Conservation (phyloP, 2,888 invertebrate genomes). For the Andrena flavipes region DNA sequence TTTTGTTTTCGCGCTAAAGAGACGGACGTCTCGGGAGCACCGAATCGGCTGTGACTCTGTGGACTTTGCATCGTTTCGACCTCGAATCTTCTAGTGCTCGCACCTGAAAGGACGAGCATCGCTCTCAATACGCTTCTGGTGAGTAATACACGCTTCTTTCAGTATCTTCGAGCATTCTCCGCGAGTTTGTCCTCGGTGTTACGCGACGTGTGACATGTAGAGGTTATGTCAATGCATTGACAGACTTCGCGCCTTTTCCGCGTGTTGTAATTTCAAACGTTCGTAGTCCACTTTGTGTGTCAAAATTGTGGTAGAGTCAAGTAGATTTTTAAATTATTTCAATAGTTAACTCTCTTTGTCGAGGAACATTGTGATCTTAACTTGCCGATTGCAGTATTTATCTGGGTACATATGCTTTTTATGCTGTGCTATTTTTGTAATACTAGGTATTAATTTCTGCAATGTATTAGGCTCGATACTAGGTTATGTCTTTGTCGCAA, state of each 20-base stretch:
- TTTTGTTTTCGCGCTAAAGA: conserved; percentile 36
- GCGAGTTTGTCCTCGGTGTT: not conserved
- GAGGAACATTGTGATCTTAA: no score
- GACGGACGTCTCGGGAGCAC: not conserved
- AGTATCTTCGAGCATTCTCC: not conserved
- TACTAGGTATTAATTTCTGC: no score
- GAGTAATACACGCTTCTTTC: not conserved
- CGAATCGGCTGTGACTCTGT: conserved; percentile 25
- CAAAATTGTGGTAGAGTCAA: no score
- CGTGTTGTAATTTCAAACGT: not conserved
- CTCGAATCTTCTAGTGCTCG: not conserved
- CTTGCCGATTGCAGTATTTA: no score
- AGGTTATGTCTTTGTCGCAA: no score
- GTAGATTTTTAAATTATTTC: no score
- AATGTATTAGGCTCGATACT: no score
- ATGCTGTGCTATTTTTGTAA: no score
- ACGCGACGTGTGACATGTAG: not conserved
- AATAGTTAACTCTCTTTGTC: no score
- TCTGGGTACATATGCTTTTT: no score
- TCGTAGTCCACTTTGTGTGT: not conserved
- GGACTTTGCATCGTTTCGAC: conserved; percentile 8
- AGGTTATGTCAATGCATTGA: not conserved
- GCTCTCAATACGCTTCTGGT: conserved; percentile 20
- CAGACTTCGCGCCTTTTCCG: no score
- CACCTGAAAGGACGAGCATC: not conserved